Conservation (phyloP, 2,113 vertebrate genomes). For the Pedetes capensis region DNA sequence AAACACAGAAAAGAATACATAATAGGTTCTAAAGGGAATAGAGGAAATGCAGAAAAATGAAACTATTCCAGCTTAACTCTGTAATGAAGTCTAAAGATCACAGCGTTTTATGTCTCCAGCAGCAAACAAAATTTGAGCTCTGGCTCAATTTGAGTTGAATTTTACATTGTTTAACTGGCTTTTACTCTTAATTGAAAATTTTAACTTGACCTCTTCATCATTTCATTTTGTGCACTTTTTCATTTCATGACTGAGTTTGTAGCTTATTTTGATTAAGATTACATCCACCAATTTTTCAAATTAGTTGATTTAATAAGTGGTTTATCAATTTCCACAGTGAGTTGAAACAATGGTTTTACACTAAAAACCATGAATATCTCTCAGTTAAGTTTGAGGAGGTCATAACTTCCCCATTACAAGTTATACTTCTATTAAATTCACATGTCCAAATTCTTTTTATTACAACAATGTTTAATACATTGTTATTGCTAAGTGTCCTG, state of each 20-base stretch:
- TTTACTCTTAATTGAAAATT: background rate
- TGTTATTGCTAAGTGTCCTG: too few species aligned
- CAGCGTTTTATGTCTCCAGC: background rate
- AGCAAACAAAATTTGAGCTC: slow-evolving; percentile 3
- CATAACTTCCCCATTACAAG: background rate
- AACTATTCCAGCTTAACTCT: background rate
- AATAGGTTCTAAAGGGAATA: background rate
- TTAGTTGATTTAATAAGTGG: background rate
- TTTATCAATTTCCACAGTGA: background rate
- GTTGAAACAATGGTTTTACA: background rate
- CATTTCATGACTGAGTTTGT: background rate
- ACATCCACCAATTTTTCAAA: background rate
- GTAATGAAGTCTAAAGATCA: background rate
- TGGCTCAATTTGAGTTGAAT: background rate
- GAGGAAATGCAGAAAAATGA: background rate
- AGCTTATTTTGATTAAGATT: background rate
- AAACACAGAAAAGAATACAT: background rate
- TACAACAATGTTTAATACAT: too few species aligned
- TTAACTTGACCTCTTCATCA: background rate
- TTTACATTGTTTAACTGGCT: background rate
- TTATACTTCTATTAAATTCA: background rate
- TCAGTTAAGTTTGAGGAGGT: background rate
- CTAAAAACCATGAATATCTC: background rate
- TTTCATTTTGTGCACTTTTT: background rate
- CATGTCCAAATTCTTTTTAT: background rate